Evolutionary conservation across 2,113 vertebrate genomes (phyloP).

Genomic region (Megaceryle torquata): DNA sequence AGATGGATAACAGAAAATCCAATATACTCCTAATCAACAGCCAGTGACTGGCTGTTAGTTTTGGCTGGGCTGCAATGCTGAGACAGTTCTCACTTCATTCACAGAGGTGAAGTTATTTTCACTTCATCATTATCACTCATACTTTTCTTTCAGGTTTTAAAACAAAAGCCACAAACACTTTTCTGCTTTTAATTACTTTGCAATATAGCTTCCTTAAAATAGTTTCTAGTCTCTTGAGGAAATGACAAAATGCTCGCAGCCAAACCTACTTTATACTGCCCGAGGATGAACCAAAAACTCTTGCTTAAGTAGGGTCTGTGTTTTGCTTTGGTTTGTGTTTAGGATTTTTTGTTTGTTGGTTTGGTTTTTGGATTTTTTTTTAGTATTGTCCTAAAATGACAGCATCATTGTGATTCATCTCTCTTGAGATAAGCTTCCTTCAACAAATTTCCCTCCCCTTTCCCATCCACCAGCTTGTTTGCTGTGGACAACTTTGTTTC

Average conservation of each 20-base stretch:
- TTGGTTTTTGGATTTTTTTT: neutral
- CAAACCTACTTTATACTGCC: neutral
- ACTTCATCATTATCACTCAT: conserved; percentile 13
- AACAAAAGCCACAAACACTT: conserved; percentile 2
- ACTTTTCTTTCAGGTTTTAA: conserved; percentile 29
- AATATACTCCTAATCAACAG: neutral
- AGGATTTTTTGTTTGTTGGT: neutral
- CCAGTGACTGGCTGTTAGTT: neutral
- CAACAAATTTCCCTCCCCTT: neutral
- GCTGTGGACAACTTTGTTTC: neutral
- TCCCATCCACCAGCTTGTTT: neutral
- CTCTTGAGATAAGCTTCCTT: neutral
- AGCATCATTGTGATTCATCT: neutral
- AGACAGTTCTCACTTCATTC: neutral
- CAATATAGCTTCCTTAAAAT: neutral
- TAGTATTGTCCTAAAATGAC: neutral
- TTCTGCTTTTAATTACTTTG: conserved; percentile 43
- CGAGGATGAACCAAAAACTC: neutral
- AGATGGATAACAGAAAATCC: neutral
- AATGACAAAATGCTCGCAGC: neutral
- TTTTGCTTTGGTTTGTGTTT: neutral
- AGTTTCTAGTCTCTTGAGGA: neutral
- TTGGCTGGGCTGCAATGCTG: neutral
- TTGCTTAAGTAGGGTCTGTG: neutral
- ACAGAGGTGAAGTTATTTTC: neutral